Evolutionary conservation across 2,888 invertebrate genomes (phyloP).

Genomic region (Dicranocentrus wangi): DNA sequence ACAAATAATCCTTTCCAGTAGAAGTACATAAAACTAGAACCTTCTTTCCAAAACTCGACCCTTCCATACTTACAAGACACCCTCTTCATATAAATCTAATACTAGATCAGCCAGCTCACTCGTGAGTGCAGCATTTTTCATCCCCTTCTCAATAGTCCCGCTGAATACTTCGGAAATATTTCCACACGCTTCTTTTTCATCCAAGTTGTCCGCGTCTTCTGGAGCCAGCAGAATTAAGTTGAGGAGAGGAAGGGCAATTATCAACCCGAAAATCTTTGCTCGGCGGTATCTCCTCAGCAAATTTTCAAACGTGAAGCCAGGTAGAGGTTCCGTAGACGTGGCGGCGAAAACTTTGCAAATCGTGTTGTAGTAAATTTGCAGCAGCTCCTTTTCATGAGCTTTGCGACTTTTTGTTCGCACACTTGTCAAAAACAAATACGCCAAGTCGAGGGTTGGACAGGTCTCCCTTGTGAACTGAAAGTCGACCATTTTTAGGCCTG

Average conservation of each 20-base stretch:
- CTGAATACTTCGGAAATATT: not conserved
- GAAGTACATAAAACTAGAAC: no score
- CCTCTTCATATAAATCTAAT: slow-evolving; percentile 13
- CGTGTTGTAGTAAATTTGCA: slow-evolving; percentile 42
- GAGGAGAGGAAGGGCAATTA: not conserved
- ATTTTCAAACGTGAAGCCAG: slow-evolving; percentile 29
- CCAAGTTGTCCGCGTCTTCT: not conserved
- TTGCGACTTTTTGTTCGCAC: slow-evolving; percentile 31
- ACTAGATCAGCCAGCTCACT: not conserved
- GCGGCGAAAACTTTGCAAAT: slow-evolving; percentile 33
- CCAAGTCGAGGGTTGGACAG: slow-evolving; percentile 61
- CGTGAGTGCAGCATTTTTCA: not conserved
- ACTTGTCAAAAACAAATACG: slow-evolving; percentile 54
- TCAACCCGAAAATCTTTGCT: not conserved
- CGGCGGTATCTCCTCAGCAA: slow-evolving; percentile 14
- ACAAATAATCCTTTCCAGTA: no score
- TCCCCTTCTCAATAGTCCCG: not conserved
- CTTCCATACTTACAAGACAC: not conserved
- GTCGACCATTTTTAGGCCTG: slow-evolving; percentile 60
- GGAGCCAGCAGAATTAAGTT: not conserved
- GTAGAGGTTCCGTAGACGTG: slow-evolving; percentile 9
- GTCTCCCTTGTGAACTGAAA: slow-evolving; percentile 58
- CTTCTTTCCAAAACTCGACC: no score
- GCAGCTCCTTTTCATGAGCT: slow-evolving; percentile 25
- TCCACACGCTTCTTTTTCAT: slow-evolving; percentile 1